These are phyloP conservation scores for Pampus argenteus DNA, from an alignment of 2,797 vertebrate genomes.

Conservation along the genomic window DNA sequence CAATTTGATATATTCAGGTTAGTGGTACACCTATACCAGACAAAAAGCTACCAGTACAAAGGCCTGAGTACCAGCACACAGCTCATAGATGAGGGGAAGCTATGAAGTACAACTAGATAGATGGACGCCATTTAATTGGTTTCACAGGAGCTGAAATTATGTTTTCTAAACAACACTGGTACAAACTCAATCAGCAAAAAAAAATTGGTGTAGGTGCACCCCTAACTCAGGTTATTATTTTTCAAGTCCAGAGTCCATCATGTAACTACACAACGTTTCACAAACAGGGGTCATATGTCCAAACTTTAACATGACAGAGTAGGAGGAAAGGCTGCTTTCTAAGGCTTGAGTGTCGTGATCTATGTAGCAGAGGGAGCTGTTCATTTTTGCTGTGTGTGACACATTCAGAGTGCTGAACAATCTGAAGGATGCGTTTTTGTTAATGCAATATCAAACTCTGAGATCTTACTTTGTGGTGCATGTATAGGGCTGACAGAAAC, in stretches of 20 bases:
- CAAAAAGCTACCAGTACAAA: constrained; percentile 15
- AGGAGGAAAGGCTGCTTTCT: constrained; percentile 9
- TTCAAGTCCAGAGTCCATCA: constrained; percentile 38
- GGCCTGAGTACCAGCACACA: constrained; percentile 39
- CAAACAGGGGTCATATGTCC: constrained; percentile 25
- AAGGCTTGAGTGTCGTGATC: constrained; percentile 37
- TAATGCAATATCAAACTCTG: constrained; percentile 63
- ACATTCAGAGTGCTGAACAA: constrained; percentile 60
- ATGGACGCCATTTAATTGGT: not conserved
- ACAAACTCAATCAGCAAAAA: constrained; percentile 36
- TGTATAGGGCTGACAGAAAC: constrained; percentile 66
- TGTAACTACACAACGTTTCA: constrained; percentile 50
- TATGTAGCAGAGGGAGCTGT: constrained; percentile 48
- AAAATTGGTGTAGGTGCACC: constrained; percentile 56
- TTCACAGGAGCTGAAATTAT: not conserved
- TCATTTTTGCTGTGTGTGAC: constrained; percentile 44
- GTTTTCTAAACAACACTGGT: constrained; percentile 34
- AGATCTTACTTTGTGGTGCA: constrained; percentile 68
- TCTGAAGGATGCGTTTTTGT: constrained; percentile 57
- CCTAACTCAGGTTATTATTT: constrained; percentile 54
- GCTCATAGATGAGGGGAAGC: not conserved
- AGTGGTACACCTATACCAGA: constrained; percentile 58
- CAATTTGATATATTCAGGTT: constrained; percentile 69
- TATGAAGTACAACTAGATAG: not conserved
- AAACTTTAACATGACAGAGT: constrained; percentile 28